These are phyloP conservation scores for Squalus acanthias DNA, from an alignment of 2,797 vertebrate species.

Conservation along the genomic window DNA sequence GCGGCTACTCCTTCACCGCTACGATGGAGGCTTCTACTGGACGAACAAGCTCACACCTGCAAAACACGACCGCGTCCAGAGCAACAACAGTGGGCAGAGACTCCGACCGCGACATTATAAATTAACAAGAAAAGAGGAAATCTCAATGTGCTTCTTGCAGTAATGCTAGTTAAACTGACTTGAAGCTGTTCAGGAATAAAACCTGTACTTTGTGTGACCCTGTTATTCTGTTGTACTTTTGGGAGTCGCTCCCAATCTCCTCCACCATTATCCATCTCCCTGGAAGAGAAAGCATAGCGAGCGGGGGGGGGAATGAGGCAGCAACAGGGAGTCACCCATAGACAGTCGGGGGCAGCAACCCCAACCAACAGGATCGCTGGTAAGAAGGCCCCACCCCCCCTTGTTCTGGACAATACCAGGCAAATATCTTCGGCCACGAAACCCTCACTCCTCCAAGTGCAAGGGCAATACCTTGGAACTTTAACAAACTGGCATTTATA, in stretches of 20 bases:
- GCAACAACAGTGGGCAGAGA: constrained; percentile 46
- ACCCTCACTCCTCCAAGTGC: no score
- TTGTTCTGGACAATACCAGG: not conserved
- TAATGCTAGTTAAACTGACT: not conserved
- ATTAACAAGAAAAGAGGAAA: not conserved
- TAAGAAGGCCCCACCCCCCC: not conserved
- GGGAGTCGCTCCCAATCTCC: not conserved
- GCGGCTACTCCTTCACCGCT: constrained; percentile 28
- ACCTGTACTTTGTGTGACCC: not conserved
- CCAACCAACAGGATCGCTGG: not conserved
- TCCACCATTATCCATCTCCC: not conserved
- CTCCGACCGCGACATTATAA: constrained; percentile 39
- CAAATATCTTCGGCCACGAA: not conserved
- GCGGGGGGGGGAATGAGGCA: not conserved
- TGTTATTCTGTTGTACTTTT: not conserved
- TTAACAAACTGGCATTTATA: not conserved
- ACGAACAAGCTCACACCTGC: constrained; percentile 33
- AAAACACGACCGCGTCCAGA: constrained; percentile 42
- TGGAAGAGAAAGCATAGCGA: not conserved
- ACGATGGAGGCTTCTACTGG: not conserved
- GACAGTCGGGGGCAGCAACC: not conserved
- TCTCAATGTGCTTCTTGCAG: no score
- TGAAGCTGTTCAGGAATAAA: not conserved
- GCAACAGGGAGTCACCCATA: no score
- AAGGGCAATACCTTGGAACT: not conserved